Base-by-base conservation (phyloP, 2,888 invertebrate genomes). In the Atrina japonica region DNA sequence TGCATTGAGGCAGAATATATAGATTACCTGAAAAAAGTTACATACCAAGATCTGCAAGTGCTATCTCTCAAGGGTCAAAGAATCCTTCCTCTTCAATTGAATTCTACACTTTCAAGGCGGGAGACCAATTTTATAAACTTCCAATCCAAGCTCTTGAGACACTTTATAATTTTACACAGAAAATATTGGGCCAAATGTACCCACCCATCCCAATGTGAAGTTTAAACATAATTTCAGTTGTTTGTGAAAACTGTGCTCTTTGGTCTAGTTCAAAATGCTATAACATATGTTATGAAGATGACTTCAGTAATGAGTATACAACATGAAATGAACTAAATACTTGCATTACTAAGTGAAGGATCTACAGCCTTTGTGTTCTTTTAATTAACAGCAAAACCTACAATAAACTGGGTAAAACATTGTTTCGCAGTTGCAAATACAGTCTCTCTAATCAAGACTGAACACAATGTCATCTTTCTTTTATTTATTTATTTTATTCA, bases 351-450 rank as follows among this genome's bases (percentile, higher is more conserved):
- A 45, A 27, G 30, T 25, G 25, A 27, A 43, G 41, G 65, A 59
- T 60, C 40, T 56, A 53, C 35, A 40, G 56, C 11, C 35, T 35
- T 35, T 35, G 35, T 40, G 30, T 40, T 40, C 23, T 56, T 40
- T 56, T 35, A 35, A 23, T 35, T 35, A 56, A 53, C 67, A 53
- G 60, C 60, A 53, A 59, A 55, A 60, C 67, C 66, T 66, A 66
- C 41, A 59, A 67, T 59, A 60, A 59, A 67, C 53, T 53, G 52
- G 52, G 60, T 45, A 53, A 60, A 66, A 55, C 59, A 60, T 58
- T 30, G 21, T 56, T 56, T 49, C 18, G 18, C 49, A 49, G 18
- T 49, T 7, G 35, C 35, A 35, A 35, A 35, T 35, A 35, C 35
- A 35, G 35, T 35, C 6, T 35, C 11, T 35, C n/a, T 5, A 35